A percentile compares a stretch with the other conserved stretches of the same genome.
Conservation (phyloP, 1,140 invertebrate species). For the Artemia franciscana region DNA sequence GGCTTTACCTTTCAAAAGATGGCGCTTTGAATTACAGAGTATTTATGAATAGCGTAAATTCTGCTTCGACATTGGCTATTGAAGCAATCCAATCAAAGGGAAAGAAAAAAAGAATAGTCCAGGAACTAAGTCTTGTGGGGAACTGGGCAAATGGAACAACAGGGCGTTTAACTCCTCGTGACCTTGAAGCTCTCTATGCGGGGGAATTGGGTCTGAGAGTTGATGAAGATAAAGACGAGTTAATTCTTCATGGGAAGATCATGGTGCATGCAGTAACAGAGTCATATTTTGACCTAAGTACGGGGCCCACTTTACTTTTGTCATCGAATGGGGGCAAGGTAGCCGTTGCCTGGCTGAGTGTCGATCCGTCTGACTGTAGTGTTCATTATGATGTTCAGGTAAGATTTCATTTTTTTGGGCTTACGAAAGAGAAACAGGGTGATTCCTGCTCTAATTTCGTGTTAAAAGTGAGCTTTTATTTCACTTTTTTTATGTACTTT, state of each 20-base stretch:
- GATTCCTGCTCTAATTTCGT: conserved; percentile 12
- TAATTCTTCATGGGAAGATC: conserved; percentile 35
- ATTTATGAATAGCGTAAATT: conserved; percentile 31
- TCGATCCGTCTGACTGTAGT: conserved; percentile 55
- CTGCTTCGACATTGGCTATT: conserved; percentile 4
- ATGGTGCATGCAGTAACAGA: conserved; percentile 42
- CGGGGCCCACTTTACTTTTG: conserved; percentile 21
- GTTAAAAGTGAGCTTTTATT: too few relatives aligned
- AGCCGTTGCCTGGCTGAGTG: conserved; percentile 53
- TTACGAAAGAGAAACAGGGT: too few relatives aligned
- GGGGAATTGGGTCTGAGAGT: conserved; percentile 50
- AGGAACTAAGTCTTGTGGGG: conserved; percentile 22
- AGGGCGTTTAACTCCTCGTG: conserved; percentile 33
- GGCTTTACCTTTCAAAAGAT: conserved; percentile 47
- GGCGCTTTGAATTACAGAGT: conserved; percentile 47
- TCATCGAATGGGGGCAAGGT: conserved; percentile 20
- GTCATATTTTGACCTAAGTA: conserved; percentile 35
- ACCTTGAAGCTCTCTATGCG: conserved; percentile 50
- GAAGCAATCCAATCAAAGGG: conserved; percentile 8
- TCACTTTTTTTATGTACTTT: not conserved
- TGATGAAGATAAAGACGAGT: conserved; percentile 23
- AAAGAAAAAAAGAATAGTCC: conserved; percentile 5
- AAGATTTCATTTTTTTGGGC: too few relatives aligned
- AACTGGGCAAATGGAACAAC: conserved; percentile 40
- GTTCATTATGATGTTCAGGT: conserved; percentile 41